Evolutionary conservation across 2,888 invertebrate genomes (phyloP).

Genomic region (Limenitis camilla): DNA sequence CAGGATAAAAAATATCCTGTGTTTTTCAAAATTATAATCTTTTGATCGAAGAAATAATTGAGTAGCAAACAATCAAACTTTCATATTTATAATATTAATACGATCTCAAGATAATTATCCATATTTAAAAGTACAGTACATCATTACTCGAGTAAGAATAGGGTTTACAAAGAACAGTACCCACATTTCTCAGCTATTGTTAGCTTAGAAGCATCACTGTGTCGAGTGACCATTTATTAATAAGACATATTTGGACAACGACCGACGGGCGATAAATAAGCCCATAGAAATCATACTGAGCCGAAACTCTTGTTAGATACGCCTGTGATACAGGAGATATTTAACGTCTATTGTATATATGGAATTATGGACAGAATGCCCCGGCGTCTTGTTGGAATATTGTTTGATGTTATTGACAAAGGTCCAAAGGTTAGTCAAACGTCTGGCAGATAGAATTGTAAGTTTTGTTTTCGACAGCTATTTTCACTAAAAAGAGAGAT

Average conservation of each 20-base stretch:
- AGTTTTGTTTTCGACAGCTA: too few relatives aligned
- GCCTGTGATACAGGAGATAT: slow-evolving; percentile 23
- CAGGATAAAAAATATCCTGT: too few relatives aligned
- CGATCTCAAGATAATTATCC: neutral
- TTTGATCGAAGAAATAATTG: too few relatives aligned
- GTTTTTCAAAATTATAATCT: too few relatives aligned
- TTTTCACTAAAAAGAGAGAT: too few relatives aligned
- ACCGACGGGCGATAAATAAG: slow-evolving; percentile 55
- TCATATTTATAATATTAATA: neutral
- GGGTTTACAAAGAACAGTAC: slow-evolving; percentile 35
- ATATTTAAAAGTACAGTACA: slow-evolving; percentile 4
- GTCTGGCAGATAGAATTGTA: neutral
- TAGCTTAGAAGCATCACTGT: slow-evolving; percentile 30
- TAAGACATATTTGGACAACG: slow-evolving; percentile 65
- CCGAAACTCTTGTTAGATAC: slow-evolving; percentile 26
- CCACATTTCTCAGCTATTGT: slow-evolving; percentile 54
- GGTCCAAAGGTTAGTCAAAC: neutral
- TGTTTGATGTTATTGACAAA: slow-evolving; percentile 4
- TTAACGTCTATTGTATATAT: slow-evolving; percentile 25
- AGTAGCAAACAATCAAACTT: neutral
- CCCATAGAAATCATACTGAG: slow-evolving; percentile 33
- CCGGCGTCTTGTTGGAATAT: slow-evolving; percentile 1
- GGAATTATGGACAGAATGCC: slow-evolving; percentile 2
- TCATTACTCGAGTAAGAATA: slow-evolving; percentile 8
- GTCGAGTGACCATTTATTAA: slow-evolving; percentile 58